Conservation (phyloP, 2,888 invertebrate species). For the Oithona nana region DNA sequence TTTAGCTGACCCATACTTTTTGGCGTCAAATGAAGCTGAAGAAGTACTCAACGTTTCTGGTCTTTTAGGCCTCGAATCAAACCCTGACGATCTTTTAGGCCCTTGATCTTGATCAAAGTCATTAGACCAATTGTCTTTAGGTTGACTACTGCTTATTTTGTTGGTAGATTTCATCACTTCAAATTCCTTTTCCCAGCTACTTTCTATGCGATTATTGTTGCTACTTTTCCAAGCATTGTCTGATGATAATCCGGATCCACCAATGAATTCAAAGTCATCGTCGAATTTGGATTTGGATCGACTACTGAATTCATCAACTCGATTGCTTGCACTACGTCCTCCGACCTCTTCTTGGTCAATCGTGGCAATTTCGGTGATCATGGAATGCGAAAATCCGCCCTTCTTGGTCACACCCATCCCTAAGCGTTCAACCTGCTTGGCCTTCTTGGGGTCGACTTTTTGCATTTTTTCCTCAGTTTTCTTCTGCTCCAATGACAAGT, state of each 20-base stretch:
- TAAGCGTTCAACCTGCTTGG: constrained; percentile 69
- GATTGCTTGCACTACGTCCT: constrained; percentile 10
- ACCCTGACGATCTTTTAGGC: no score
- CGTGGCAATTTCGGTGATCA: constrained; percentile 67
- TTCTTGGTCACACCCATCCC: constrained; percentile 51
- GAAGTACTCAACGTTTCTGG: neutral
- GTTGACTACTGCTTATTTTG: neutral
- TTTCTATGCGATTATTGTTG: neutral
- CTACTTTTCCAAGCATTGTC: neutral
- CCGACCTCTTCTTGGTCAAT: constrained; percentile 60
- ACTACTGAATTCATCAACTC: constrained; percentile 17
- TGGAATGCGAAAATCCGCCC: constrained; percentile 56
- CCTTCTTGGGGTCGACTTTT: constrained; percentile 56
- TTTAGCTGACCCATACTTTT: constrained; percentile 89
- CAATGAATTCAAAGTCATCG: constrained; percentile 28
- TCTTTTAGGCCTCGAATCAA: neutral
- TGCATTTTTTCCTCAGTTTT: constrained; percentile 52
- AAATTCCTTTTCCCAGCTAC: constrained; percentile 20
- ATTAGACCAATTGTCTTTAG: neutral
- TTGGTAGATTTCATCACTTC: constrained; percentile 14
- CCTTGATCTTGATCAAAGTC: no score
- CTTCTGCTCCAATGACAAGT: constrained; percentile 41
- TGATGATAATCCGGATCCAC: neutral
- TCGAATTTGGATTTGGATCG: constrained; percentile 25
- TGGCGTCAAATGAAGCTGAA: constrained; percentile 34